These are phyloP conservation scores for Sinotaia quadrata DNA, from an alignment of 2,888 invertebrate genomes.

Conservation along the genomic window DNA sequence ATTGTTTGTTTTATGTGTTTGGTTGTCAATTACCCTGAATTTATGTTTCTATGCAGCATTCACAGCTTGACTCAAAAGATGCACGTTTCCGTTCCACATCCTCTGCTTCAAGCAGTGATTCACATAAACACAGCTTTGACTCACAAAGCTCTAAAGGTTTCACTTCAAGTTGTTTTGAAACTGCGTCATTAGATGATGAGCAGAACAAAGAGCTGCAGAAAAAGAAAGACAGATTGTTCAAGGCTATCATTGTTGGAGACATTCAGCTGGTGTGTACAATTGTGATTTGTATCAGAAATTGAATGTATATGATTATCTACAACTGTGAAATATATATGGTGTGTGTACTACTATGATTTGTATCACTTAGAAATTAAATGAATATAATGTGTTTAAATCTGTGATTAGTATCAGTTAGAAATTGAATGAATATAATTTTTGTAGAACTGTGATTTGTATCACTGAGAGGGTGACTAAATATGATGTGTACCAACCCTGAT, in stretches of 20 bases:
- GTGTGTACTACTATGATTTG: slow-evolving; percentile 41
- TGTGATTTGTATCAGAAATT: background rate
- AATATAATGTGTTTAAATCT: background rate
- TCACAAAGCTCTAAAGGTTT: background rate
- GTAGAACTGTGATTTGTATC: too few species aligned
- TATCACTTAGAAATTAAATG: background rate
- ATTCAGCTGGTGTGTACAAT: slow-evolving; percentile 58
- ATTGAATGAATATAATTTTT: too few species aligned
- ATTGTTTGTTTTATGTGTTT: too few species aligned
- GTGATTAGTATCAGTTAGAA: background rate
- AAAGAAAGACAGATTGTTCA: slow-evolving; percentile 59
- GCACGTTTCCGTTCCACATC: background rate
- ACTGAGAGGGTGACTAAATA: too few species aligned
- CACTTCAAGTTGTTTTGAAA: slow-evolving; percentile 22
- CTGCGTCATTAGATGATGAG: slow-evolving; percentile 50
- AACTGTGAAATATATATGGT: too few species aligned
- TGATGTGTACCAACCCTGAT: too few species aligned
- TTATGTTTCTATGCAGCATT: too few species aligned
- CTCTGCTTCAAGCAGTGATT: background rate
- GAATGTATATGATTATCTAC: too few species aligned
- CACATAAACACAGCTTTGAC: background rate
- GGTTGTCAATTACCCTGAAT: too few species aligned
- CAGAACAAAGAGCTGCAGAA: slow-evolving; percentile 41
- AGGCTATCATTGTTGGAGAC: slow-evolving; percentile 65
- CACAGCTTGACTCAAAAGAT: too few species aligned